phyloP scores from a whole-genome alignment of 2,888 invertebrate genomes.

The Synergus japonicus region DNA sequence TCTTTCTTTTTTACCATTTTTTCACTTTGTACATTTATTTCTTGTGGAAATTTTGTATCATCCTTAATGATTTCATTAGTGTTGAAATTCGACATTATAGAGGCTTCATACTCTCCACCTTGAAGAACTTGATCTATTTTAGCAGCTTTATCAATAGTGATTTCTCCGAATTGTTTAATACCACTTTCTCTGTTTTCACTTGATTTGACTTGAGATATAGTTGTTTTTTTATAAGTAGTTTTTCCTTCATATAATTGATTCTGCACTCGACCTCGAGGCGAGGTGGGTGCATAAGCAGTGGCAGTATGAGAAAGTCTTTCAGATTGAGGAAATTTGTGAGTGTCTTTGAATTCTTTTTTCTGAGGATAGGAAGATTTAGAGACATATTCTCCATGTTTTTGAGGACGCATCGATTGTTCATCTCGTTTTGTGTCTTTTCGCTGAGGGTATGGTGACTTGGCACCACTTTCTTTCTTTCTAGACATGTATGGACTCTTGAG shows the following conservation, averaged over 20 bases:
- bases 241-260: conserved; percentile 28
- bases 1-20: no score
- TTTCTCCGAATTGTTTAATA: conserved; percentile 8
- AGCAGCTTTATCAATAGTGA: not conserved
- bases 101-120: no score
- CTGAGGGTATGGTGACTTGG: conserved; percentile 57
- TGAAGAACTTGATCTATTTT: no score
- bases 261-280: conserved; percentile 42
- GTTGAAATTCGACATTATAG: no score
- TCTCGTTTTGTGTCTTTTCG: conserved; percentile 58
- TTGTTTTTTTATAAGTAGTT: conserved; percentile 41
- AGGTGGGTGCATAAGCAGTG: conserved; percentile 46
- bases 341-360: conserved; percentile 50
- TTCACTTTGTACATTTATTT: no score
- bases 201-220: not conserved
- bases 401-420: conserved; percentile 46
- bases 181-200: conserved; percentile 20
- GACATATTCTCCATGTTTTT: conserved; percentile 51
- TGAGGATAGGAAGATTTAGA: conserved; percentile 49
- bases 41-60: no score
- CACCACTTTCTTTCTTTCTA: conserved; percentile 60
- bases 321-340: conserved; percentile 53
- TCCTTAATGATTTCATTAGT: no score
- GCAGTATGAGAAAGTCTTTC: conserved; percentile 53
- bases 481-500: conserved; percentile 63